These are phyloP conservation scores for Saimiri boliviensis DNA, from an alignment of 2,113 vertebrate genomes.

Conservation along the genomic window DNA sequence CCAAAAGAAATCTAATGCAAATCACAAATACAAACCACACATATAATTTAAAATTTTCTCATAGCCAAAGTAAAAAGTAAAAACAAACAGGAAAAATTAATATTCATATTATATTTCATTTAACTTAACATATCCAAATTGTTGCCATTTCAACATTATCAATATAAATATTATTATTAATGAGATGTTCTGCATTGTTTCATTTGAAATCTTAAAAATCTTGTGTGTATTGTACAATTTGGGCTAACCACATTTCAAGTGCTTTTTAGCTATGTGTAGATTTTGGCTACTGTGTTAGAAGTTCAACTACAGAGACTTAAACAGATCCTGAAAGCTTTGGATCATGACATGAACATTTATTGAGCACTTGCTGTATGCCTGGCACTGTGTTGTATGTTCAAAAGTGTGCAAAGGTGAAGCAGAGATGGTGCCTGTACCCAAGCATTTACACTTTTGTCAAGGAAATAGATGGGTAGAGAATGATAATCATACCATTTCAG, in stretches of 20 bases:
- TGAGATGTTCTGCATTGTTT: neutral
- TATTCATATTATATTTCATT: neutral
- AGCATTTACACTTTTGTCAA: neutral
- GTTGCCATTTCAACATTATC: neutral
- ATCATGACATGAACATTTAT: neutral
- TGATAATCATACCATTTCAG: too few species aligned
- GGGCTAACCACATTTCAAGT: neutral
- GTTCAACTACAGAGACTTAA: neutral
- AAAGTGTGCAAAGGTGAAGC: neutral
- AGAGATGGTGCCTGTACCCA: neutral
- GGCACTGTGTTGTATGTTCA: neutral
- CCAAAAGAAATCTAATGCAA: neutral
- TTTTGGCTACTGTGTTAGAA: neutral
- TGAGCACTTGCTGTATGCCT: neutral
- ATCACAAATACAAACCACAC: neutral
- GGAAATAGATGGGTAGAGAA: neutral
- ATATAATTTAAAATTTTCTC: neutral
- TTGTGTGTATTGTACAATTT: too few species aligned
- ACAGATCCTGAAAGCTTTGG: neutral
- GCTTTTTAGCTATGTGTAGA: neutral
- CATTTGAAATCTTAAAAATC: neutral
- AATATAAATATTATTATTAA: neutral
- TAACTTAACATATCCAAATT: neutral
- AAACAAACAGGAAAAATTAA: neutral
- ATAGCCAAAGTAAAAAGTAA: neutral